phyloP scores from a whole-genome alignment of 2,888 invertebrate species.

The Hoplodrina blanda region DNA sequence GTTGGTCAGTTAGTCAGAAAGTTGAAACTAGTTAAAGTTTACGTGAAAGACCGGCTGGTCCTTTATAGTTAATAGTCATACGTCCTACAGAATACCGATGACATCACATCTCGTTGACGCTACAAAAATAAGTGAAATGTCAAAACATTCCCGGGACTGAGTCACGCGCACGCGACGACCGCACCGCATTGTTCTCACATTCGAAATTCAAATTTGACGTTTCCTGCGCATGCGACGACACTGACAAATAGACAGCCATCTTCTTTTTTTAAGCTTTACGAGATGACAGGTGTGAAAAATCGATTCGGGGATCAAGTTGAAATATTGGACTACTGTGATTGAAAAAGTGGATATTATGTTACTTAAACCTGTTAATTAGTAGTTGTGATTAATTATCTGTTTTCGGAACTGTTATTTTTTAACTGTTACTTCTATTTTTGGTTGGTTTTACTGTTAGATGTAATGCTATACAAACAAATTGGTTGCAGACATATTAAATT shows the following conservation, averaged over 20 bases:
- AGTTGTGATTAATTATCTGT: constrained; percentile 51
- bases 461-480: not conserved
- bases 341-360: constrained; percentile 42
- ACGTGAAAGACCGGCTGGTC: not conserved
- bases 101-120: constrained; percentile 44
- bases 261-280: constrained; percentile 55
- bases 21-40: no score
- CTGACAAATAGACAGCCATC: constrained; percentile 72
- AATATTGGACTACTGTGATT: constrained; percentile 38
- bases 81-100: constrained; percentile 40
- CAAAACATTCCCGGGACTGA: constrained; percentile 66
- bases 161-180: constrained; percentile 58
- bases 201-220: constrained; percentile 80
- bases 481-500: no score
- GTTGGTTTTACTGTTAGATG: constrained; percentile 13
- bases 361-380: constrained; percentile 54
- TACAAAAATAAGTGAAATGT: constrained; percentile 62
- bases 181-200: constrained; percentile 63
- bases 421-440: constrained; percentile 30
- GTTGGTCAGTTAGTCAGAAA: no score
- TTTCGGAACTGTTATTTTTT: constrained; percentile 33
- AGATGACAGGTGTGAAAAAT: constrained; percentile 69
- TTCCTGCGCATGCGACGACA: constrained; percentile 70
- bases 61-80: not conserved
- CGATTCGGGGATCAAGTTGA: constrained; percentile 29